Evolutionary conservation across 2,113 vertebrate genomes (phyloP).

Genomic region (Smithornis capensis): DNA sequence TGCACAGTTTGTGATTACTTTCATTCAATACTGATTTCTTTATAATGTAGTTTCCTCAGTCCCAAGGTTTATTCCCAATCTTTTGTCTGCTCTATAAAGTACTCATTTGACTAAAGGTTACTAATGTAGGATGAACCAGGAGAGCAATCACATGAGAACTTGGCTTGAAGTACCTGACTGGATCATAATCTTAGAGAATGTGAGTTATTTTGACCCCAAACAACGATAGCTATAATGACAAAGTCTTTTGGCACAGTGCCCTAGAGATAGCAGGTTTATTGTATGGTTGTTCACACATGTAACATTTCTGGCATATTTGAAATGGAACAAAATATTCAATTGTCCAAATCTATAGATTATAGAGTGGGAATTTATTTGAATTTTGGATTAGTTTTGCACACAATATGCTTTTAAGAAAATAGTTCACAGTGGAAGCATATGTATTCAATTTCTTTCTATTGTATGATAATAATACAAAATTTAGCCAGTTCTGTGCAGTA

Average conservation of each 20-base stretch:
- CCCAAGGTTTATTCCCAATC: background rate
- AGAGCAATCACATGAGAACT: background rate
- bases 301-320: background rate
- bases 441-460: background rate
- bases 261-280: background rate
- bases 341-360: background rate
- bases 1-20: background rate
- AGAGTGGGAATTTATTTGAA: background rate
- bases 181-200: background rate
- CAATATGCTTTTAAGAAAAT: background rate
- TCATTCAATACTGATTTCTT: background rate
- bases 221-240: background rate
- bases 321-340: background rate
- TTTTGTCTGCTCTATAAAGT: background rate
- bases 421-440: background rate
- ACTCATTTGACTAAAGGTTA: background rate
- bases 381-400: background rate
- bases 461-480: background rate
- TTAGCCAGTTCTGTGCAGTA: background rate
- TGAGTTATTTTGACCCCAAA: background rate
- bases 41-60: background rate
- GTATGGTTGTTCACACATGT: background rate
- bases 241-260: background rate
- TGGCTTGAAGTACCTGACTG: background rate
- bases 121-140: background rate